Conservation (phyloP, 2,888 invertebrate species). For the Drosophila leonis region DNA sequence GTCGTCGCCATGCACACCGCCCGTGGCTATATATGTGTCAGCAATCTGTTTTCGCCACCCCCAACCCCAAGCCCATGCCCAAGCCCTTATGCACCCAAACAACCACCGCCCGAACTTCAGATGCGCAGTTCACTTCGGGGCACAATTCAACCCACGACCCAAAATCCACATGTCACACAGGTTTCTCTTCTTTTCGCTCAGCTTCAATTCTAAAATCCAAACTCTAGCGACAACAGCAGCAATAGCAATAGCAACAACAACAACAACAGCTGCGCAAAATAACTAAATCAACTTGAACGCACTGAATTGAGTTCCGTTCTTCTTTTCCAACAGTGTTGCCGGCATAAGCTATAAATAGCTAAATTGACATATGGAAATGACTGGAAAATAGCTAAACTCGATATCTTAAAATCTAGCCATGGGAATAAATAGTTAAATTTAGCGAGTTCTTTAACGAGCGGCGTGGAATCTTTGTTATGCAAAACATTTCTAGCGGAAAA, state of each 20-base stretch:
- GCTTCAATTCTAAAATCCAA: constrained; percentile 29
- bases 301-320: constrained; percentile 37
- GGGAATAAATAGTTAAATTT: background rate
- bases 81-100: constrained; percentile 21
- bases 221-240: constrained; percentile 22
- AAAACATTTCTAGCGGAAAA: background rate
- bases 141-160: constrained; percentile 35
- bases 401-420: background rate
- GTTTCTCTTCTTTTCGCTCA: constrained; percentile 13
- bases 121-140: constrained; percentile 48
- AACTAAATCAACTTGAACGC: constrained; percentile 38
- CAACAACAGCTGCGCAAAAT: constrained; percentile 33
- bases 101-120: constrained; percentile 43
- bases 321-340: constrained; percentile 13
- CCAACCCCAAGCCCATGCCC: constrained; percentile 14
- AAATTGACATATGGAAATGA: background rate
- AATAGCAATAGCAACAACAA: constrained; percentile 6
- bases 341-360: background rate
- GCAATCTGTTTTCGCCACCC: constrained; percentile 22
- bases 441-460: background rate
- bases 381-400: constrained; percentile 1
- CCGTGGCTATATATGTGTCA: constrained; percentile 68
- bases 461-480: background rate
- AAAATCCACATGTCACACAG: constrained; percentile 48
- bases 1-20: constrained; percentile 47